Percentiles rank a stretch among this genome's conserved stretches.
phyloP scores from a whole-genome alignment of 2,113 vertebrate genomes.

The Melanocharis versteri region DNA sequence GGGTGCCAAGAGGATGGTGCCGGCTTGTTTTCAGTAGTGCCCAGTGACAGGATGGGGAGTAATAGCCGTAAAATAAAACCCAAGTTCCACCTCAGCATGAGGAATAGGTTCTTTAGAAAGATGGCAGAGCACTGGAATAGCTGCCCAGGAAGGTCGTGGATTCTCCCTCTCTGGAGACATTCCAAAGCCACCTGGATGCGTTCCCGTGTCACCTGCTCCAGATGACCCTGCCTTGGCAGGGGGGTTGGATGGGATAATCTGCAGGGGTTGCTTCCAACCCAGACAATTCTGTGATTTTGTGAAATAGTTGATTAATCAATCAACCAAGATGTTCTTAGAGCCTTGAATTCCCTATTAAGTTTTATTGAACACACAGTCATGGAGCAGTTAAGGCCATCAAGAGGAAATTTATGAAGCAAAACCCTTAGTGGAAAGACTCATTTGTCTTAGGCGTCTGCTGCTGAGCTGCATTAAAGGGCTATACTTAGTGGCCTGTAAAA shows the following conservation, averaged over 20 bases:
- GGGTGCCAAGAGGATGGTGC: neutral
- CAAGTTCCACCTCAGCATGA: neutral
- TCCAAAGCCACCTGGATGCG: neutral
- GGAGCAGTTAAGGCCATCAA: neutral
- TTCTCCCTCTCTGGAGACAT: neutral
- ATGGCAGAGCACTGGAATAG: neutral
- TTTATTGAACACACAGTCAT: neutral
- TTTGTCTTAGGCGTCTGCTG: neutral
- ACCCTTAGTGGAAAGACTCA: neutral
- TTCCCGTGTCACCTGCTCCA: neutral
- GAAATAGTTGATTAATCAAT: neutral
- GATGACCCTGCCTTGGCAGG: neutral
- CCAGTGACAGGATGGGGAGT: neutral
- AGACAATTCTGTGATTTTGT: neutral
- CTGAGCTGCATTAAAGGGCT: neutral
- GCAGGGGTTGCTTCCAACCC: neutral
- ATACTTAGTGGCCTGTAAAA: neutral
- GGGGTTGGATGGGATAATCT: neutral
- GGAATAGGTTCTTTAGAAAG: neutral
- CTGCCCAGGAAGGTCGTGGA: fast-evolving
- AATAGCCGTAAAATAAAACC: neutral
- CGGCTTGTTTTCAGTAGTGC: neutral
- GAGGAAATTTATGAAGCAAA: neutral
- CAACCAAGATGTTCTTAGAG: neutral
- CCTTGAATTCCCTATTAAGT: neutral